Base-by-base conservation (phyloP, 2,113 vertebrate genomes). In the Kryptolebias marmoratus region DNA sequence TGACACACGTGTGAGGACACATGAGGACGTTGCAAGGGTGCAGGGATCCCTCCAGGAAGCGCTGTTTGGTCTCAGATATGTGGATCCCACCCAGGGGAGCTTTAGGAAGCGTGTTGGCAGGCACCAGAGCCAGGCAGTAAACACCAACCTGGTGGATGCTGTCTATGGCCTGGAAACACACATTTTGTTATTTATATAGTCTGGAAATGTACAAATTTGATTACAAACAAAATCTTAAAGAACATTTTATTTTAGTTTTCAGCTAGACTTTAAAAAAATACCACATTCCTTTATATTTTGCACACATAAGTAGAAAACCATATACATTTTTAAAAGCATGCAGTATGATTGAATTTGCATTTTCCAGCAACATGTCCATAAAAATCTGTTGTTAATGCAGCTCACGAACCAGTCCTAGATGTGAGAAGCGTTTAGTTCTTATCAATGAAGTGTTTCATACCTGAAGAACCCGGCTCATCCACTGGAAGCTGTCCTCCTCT, bases 381-480 rank as follows among this genome's bases (percentile, higher is more conserved):
- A 36, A 36, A 36, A 36, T 7, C 32, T 4, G 32, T 36, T 36
- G 32, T 36, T 36, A 36, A 28, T 28, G 52, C 52, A 55, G 53
- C 27, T 28, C 6, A 14, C 4, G 11, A 5, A 13, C 53, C 12
- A 55, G 5, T 6, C 4, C 13, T 14, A 30, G 11, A 55, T 36
- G 32, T 36, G 32, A 36, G 32, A 7, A 36, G 3, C 1, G 16
- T 52, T 10, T 52, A 22, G 6, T n/a, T n/a, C 49, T 52, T 52
- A 52, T 52, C 18, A 7, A n/a, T n/a, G 18, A 52, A n/a, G 16
- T 15, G 47, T 3, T 15, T 15, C 12, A 27, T 86, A 98, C 97
- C 96, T 99, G 97, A 45, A 99, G 93, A 64, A 98, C 96, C 0
- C 97, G 95, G 85, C 97, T 98, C 97, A 98, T 98, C 97, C 97